Evolutionary conservation across 1,140 invertebrate genomes (phyloP).

Genomic region (Holcopasites calliopsidis): DNA sequence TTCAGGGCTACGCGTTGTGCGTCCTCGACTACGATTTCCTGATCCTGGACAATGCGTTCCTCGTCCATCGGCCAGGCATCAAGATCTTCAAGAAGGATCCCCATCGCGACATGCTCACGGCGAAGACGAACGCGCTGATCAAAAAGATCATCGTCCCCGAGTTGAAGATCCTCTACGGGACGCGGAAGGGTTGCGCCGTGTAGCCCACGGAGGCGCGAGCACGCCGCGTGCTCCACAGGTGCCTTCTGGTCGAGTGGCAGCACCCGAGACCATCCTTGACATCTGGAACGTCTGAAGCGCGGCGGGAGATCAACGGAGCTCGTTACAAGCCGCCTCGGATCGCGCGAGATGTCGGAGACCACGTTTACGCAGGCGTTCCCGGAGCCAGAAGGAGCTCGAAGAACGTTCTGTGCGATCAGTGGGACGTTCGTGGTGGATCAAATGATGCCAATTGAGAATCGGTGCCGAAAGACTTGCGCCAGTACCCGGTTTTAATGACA

Average conservation of each 20-base stretch:
- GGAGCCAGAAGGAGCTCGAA: not conserved
- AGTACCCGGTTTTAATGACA: too few species aligned
- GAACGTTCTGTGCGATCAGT: slow-evolving; percentile 21
- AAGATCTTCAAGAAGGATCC: slow-evolving; percentile 89
- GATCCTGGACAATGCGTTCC: slow-evolving; percentile 93
- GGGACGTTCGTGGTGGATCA: not conserved
- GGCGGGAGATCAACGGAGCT: not conserved
- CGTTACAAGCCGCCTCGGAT: not conserved
- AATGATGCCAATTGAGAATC: slow-evolving; percentile 44
- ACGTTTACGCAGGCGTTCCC: not conserved
- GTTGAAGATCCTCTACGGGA: slow-evolving; percentile 90
- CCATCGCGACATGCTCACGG: slow-evolving; percentile 86
- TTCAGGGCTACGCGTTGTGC: slow-evolving; percentile 91
- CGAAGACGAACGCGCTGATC: slow-evolving; percentile 89
- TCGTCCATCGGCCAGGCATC: slow-evolving; percentile 93
- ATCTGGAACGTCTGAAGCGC: not conserved
- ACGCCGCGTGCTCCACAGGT: slow-evolving; percentile 41
- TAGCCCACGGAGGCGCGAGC: slow-evolving; percentile 76
- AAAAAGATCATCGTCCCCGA: slow-evolving; percentile 91
- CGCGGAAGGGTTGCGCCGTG: slow-evolving; percentile 89
- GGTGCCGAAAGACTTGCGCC: slow-evolving; percentile 50
- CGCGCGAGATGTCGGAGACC: not conserved
- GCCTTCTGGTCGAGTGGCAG: not conserved
- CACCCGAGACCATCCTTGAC: slow-evolving; percentile 7
- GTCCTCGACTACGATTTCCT: slow-evolving; percentile 94